Evolutionary conservation across 2,888 invertebrate species (phyloP).

Genomic region (Corbicula japonica): DNA sequence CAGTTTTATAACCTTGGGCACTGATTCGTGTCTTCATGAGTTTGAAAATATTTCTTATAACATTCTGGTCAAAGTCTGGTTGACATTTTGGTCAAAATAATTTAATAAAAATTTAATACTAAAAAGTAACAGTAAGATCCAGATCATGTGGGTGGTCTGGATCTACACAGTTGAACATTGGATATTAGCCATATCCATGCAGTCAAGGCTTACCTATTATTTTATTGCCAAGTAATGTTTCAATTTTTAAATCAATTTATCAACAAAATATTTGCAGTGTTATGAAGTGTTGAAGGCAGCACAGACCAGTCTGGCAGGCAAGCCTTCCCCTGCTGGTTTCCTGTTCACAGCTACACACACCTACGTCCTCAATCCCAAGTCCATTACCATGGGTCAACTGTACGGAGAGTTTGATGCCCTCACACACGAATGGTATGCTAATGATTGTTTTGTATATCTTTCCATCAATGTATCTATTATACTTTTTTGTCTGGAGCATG

Average conservation of each 20-base stretch:
- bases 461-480: too few relatives aligned
- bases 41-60: too few relatives aligned
- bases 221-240: background rate
- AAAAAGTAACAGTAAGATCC: too few relatives aligned
- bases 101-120: too few relatives aligned
- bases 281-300: slow-evolving; percentile 89
- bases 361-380: slow-evolving; percentile 87
- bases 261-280: slow-evolving; percentile 79
- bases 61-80: too few relatives aligned
- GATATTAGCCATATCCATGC: background rate
- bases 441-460: background rate
- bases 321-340: slow-evolving; percentile 90
- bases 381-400: slow-evolving; percentile 87
- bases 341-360: slow-evolving; percentile 89
- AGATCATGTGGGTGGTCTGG: too few relatives aligned
- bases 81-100: too few relatives aligned
- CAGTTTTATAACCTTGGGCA: too few relatives aligned
- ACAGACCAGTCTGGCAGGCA: slow-evolving; percentile 90
- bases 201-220: background rate
- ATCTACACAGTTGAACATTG: background rate
- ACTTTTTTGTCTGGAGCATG: too few relatives aligned
- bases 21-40: too few relatives aligned
- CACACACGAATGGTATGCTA: slow-evolving; percentile 88
- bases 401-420: slow-evolving; percentile 87
- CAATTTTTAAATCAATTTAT: background rate